These are phyloP conservation scores for Platycheirus rosarum DNA, from an alignment of 2,888 invertebrate genomes.

Conservation along the genomic window DNA sequence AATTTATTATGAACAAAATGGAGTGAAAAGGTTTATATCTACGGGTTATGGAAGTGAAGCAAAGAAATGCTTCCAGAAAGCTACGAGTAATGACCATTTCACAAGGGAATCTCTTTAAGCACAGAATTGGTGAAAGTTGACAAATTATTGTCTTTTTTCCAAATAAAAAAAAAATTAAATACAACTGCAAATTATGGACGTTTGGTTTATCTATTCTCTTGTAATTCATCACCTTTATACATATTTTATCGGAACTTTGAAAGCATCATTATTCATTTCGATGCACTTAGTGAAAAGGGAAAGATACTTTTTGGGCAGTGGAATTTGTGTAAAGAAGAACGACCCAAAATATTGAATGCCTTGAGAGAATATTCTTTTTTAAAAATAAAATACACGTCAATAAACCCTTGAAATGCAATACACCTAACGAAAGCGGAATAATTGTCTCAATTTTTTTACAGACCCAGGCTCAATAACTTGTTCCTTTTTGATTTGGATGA, in stretches of 20 bases:
- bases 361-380: too few relatives aligned
- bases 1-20: slow-evolving; percentile 42
- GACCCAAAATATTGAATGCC: too few relatives aligned
- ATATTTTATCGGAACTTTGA: background rate
- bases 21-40: slow-evolving; percentile 16
- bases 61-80: too few relatives aligned
- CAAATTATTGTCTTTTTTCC: background rate
- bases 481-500: too few relatives aligned
- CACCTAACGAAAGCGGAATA: too few relatives aligned
- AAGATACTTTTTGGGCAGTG: background rate
- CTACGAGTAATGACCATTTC: background rate
- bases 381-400: too few relatives aligned
- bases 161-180: background rate
- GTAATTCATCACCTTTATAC: background rate
- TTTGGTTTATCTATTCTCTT: background rate
- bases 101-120: background rate
- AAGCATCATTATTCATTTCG: slow-evolving; percentile 34
- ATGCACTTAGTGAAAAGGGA: slow-evolving; percentile 5
- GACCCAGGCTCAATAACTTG: too few relatives aligned
- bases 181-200: background rate
- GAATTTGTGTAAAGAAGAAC: too few relatives aligned
- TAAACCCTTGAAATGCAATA: too few relatives aligned
- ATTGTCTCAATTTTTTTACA: too few relatives aligned
- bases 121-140: background rate
- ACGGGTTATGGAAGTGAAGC: slow-evolving; percentile 32